Conservation (phyloP, 2,113 vertebrate species). For the Trematomus loennbergii region DNA sequence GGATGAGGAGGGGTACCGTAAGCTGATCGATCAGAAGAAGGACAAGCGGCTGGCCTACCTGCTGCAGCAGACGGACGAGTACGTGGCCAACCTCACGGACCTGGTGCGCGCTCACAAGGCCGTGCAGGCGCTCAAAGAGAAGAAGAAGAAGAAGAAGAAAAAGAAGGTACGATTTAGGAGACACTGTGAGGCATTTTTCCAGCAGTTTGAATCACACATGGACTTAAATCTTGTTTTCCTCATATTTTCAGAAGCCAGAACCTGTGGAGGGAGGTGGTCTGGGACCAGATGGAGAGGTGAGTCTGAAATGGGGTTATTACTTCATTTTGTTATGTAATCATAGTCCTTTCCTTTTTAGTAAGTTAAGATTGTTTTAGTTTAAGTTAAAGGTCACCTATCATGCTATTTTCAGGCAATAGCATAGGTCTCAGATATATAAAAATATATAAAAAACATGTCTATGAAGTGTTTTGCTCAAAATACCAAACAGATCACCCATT, state of each 20-base stretch:
- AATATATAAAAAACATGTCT: no score
- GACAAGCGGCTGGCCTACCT: conserved; percentile 98
- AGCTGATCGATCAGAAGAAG: conserved; percentile 99
- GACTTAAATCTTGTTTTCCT: background rate
- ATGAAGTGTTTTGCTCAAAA: no score
- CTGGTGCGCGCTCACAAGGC: conserved; percentile 97
- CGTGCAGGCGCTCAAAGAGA: conserved; percentile 94
- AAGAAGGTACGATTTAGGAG: conserved; percentile 87
- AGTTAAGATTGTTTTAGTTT: no score
- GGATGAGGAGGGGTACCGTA: conserved; percentile 97
- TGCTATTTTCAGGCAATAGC: no score
- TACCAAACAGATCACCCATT: no score
- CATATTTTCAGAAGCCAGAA: conserved; percentile 87
- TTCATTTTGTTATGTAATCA: no score
- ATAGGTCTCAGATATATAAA: no score
- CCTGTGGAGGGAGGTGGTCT: conserved; percentile 85
- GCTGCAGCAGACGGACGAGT: conserved; percentile 97
- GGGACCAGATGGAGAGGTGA: conserved; percentile 94
- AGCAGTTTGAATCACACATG: no score
- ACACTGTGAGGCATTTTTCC: accelerated
- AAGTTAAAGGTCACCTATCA: no score
- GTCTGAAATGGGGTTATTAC: conserved; percentile 10
- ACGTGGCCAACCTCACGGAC: conserved; percentile 97
- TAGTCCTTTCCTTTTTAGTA: no score
- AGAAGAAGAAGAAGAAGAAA: conserved; percentile 96